Base-by-base conservation (phyloP, 92 coral and sea anemone genomes). In the Meandrina meandrites region DNA sequence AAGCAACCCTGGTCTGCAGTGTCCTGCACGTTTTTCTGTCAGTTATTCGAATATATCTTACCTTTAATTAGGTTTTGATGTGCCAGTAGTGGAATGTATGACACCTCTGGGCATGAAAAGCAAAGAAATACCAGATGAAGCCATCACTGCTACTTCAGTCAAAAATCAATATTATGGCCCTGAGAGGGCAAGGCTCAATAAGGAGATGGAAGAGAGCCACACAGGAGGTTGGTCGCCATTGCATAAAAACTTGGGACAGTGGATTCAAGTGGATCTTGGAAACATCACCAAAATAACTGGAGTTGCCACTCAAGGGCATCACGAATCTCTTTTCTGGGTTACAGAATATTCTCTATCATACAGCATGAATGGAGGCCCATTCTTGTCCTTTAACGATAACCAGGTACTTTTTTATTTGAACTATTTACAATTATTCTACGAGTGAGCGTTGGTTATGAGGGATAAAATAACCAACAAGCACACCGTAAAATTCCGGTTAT, bases 211-310 rank as follows among this genome's bases (percentile, higher is more conserved):
- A 57, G 64, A 17, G 22, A 15, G 17, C 22, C 12, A 15, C 22
- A 15, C 68, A 4, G 68, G 68, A 60, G 68, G 68, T 18, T 60
- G 68, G 68, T 1, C 19, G 68, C 28, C 68, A 18, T 60, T n/a
- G 1, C 19, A 60, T 60, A 19, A 3, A 3, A 21, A 60, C 68
- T 60, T 60, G 10, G 68, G 68, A 60, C 68, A 60, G 3, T 60
- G 68, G 68, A 60, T 60, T 60, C 68, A 60, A 60, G 68, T 60
- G 68, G 68, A 60, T n/a, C 68, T 60, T 8, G 28, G n/a, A 60
- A 60, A 60, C 68, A 60, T 60, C 68, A 60, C 68, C 28, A 60
- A 60, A 60, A 60, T 60, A 60, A 60, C 68, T 60, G 68, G 28
- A n/a, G 68, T 60, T 60, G 68, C 68, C 8, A 60, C 68, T 19